phyloP scores from a whole-genome alignment of 1,140 invertebrate species.

The Mizuhopecten yessoensis region DNA sequence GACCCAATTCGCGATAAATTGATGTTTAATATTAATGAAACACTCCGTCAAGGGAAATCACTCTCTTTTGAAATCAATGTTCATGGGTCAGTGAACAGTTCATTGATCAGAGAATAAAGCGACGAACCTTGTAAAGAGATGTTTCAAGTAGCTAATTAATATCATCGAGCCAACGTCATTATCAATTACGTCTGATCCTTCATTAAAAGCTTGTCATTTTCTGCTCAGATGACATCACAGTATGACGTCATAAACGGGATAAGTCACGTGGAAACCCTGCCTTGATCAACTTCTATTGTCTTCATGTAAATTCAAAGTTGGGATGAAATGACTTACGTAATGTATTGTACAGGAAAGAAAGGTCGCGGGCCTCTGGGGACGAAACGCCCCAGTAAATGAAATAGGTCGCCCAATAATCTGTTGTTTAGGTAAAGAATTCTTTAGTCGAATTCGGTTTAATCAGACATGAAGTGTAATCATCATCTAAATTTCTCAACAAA shows the following conservation, averaged over 20 bases:
- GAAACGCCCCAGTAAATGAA: background rate
- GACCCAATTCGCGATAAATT: background rate
- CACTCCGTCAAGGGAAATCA: background rate
- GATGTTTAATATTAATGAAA: background rate
- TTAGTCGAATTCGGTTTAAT: background rate
- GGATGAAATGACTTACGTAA: background rate
- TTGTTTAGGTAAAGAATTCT: background rate
- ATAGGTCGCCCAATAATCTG: background rate
- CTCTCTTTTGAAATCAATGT: background rate
- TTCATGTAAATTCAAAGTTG: background rate
- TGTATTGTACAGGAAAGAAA: background rate
- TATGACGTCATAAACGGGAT: background rate
- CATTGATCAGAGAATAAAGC: background rate
- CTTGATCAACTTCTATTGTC: slow-evolving; percentile 20
- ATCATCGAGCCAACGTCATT: background rate
- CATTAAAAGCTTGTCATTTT: slow-evolving; percentile 2
- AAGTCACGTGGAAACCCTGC: slow-evolving; percentile 1
- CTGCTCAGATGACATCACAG: slow-evolving; percentile 37
- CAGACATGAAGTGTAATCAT: background rate
- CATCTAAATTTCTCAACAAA: background rate
- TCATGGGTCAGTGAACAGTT: background rate
- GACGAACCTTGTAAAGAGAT: background rate
- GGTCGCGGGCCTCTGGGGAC: background rate
- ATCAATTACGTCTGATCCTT: slow-evolving; percentile 14
- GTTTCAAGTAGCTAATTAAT: background rate